Evolutionary conservation across 2,797 vertebrate species (phyloP).

Genomic region (Sebastes cheni): DNA sequence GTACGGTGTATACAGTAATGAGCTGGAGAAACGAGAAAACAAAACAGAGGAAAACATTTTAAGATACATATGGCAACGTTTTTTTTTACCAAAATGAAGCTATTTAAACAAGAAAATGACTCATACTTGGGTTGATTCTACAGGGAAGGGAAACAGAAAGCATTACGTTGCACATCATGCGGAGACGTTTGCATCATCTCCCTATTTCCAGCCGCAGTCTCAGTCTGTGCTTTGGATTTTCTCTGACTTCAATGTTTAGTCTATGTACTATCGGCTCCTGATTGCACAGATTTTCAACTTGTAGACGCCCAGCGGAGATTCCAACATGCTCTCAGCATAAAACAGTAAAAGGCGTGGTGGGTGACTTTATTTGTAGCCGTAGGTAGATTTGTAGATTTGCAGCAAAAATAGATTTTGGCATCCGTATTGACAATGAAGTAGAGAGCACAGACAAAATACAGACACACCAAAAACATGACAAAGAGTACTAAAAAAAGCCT

Average conservation of each 20-base stretch:
- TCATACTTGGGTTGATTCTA: neutral
- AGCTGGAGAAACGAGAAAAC: constrained; percentile 78
- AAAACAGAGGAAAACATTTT: neutral
- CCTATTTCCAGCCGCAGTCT: neutral
- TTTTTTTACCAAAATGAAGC: neutral
- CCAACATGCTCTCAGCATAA: too few relatives aligned
- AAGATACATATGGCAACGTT: neutral
- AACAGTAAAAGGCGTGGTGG: too few relatives aligned
- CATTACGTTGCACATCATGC: neutral
- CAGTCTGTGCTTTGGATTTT: neutral
- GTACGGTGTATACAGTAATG: constrained; percentile 96
- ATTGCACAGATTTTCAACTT: too few relatives aligned
- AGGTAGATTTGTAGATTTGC: too few relatives aligned
- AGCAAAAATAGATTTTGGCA: too few relatives aligned
- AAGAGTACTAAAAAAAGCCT: too few relatives aligned
- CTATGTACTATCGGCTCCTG: too few relatives aligned
- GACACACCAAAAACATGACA: too few relatives aligned
- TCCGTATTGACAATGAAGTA: too few relatives aligned
- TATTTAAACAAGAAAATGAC: neutral
- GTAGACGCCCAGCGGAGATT: too few relatives aligned
- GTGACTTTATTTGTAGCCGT: too few relatives aligned
- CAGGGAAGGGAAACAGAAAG: neutral
- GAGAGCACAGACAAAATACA: too few relatives aligned
- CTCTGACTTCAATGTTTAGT: neutral
- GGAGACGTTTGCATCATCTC: neutral